Conservation (phyloP, 2,113 vertebrate genomes). For the Mola mola region DNA sequence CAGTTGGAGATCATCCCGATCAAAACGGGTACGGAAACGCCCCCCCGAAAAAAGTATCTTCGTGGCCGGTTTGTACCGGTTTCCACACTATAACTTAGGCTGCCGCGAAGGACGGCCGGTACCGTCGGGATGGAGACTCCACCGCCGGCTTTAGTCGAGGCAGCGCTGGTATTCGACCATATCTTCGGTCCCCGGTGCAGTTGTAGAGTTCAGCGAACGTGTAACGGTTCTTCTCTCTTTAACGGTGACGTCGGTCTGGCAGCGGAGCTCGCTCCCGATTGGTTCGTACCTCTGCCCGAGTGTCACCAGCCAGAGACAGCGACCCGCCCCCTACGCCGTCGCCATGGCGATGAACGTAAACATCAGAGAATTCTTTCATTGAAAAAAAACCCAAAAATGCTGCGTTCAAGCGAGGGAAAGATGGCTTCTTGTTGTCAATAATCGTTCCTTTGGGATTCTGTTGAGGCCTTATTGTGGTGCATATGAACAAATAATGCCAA, state of each 20-base stretch:
- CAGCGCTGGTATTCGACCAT: slow-evolving; percentile 27
- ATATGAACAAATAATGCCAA: too few species aligned
- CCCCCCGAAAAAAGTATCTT: slow-evolving; percentile 40
- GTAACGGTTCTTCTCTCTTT: slow-evolving; percentile 79
- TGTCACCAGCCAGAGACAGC: slow-evolving; percentile 48
- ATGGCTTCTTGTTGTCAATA: neutral
- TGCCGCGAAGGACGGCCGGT: accelerated
- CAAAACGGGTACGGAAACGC: slow-evolving; percentile 38
- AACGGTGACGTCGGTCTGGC: slow-evolving; percentile 77
- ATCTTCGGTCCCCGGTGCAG: slow-evolving; percentile 30
- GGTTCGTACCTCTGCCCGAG: slow-evolving; percentile 34
- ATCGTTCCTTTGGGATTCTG: neutral
- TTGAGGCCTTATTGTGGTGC: neutral
- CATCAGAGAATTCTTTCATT: slow-evolving; percentile 58
- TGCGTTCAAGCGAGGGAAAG: slow-evolving; percentile 6
- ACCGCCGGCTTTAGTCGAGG: slow-evolving; percentile 4
- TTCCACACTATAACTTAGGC: slow-evolving; percentile 1
- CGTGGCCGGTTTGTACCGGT: neutral
- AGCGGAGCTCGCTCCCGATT: slow-evolving; percentile 56
- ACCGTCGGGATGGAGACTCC: too few species aligned
- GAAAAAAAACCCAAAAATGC: slow-evolving; percentile 48
- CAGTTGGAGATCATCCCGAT: slow-evolving; percentile 63
- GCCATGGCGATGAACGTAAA: slow-evolving; percentile 79
- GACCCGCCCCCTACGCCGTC: slow-evolving; percentile 63
- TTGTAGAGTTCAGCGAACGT: slow-evolving; percentile 54